Conservation (phyloP, 92 coral and sea anemone species). For the Porites lobata region DNA sequence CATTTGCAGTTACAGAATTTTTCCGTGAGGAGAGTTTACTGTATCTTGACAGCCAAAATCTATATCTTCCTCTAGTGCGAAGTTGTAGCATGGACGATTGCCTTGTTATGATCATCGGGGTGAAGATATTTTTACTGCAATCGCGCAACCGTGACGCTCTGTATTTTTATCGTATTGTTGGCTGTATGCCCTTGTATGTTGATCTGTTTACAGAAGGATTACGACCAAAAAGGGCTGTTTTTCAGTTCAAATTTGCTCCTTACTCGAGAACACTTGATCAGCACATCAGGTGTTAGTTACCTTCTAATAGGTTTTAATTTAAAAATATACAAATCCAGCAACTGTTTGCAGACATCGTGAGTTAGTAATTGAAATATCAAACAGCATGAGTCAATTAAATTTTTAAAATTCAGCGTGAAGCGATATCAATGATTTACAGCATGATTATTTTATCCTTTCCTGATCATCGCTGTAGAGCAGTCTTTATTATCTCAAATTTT, state of each 20-base stretch:
- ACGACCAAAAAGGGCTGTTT: neutral
- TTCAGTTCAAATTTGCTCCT: no score
- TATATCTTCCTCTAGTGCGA: no score
- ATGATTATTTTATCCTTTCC: neutral
- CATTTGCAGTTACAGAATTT: no score
- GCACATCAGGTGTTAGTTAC: neutral
- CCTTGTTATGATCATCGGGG: no score
- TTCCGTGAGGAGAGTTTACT: no score
- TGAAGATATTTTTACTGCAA: no score
- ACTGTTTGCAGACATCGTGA: neutral
- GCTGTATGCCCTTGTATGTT: neutral
- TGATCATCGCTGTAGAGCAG: neutral
- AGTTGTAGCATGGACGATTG: no score
- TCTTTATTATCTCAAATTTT: neutral
- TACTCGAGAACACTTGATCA: neutral
- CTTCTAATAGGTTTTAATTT: neutral
- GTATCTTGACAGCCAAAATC: no score
- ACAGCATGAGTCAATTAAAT: neutral
- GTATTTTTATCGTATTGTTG: neutral
- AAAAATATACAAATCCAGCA: neutral
- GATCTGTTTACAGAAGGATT: neutral
- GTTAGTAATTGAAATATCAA: conserved; percentile 2
- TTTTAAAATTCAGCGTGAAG: neutral
- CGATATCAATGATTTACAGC: conserved; percentile 12
- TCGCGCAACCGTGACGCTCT: neutral